These are phyloP conservation scores for Myotis myotis DNA, from an alignment of 2,797 vertebrate genomes.

Conservation along the genomic window DNA sequence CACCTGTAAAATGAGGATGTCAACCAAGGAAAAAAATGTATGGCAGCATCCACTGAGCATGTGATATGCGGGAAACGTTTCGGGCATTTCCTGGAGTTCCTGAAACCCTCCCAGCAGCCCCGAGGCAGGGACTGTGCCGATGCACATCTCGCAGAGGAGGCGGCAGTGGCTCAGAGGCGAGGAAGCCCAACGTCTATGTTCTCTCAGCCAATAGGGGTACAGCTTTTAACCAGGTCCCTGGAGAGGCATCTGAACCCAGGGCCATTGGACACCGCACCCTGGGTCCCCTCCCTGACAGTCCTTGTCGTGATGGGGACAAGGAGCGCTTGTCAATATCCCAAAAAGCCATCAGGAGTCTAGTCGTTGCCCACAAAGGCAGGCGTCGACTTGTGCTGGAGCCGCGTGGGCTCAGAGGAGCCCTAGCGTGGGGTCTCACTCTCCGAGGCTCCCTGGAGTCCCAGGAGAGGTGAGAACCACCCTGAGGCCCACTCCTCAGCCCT, in stretches of 20 bases:
- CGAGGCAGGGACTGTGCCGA: background rate
- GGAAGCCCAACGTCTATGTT: rapidly evolving
- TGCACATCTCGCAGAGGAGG: background rate
- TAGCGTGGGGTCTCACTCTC: background rate
- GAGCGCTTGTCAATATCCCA: no score
- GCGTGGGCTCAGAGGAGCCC: background rate
- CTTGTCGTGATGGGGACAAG: background rate
- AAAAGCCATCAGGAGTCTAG: background rate
- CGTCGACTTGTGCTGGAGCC: background rate
- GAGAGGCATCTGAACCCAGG: background rate
- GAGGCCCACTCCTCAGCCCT: rapidly evolving
- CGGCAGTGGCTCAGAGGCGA: background rate
- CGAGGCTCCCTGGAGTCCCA: background rate
- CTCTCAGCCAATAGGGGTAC: rapidly evolving
- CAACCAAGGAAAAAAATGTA: background rate
- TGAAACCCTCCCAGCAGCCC: background rate
- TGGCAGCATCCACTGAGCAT: rapidly evolving
- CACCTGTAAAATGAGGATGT: background rate
- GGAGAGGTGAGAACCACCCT: background rate
- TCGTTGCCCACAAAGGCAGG: background rate
- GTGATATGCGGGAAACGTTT: rapidly evolving
- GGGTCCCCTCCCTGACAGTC: background rate
- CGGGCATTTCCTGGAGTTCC: background rate
- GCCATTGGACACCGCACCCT: background rate
- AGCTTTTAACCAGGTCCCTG: no score